These are phyloP conservation scores for Glyphotaelius pellucidus DNA, from an alignment of 2,888 invertebrate genomes.

Conservation along the genomic window DNA sequence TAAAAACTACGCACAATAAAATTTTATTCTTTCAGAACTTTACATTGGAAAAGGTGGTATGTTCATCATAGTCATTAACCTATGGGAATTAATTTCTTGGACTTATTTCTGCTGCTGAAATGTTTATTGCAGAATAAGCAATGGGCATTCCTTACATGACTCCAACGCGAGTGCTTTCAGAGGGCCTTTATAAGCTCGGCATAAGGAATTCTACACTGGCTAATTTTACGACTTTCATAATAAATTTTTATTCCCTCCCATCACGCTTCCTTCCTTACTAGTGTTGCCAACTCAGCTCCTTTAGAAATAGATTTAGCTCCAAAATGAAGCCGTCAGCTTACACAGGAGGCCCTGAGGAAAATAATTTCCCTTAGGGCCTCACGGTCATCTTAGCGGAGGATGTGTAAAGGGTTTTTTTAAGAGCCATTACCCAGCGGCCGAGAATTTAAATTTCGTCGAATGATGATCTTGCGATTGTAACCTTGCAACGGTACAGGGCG, in stretches of 20 bases:
- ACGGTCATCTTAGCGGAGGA: too few relatives aligned
- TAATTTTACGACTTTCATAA: constrained; percentile 55
- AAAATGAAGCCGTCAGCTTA: too few relatives aligned
- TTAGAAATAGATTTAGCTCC: too few relatives aligned
- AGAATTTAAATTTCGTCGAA: too few relatives aligned
- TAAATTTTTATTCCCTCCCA: constrained; percentile 30
- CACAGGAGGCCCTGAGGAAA: too few relatives aligned
- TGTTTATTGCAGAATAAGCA: constrained; percentile 31
- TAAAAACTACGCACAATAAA: background rate
- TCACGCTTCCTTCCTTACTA: constrained; percentile 28
- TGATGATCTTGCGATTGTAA: too few relatives aligned
- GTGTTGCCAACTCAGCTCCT: too few relatives aligned
- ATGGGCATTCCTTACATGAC: background rate
- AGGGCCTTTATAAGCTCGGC: background rate
- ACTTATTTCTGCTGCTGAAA: constrained; percentile 32
- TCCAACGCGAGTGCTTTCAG: background rate
- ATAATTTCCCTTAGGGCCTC: too few relatives aligned
- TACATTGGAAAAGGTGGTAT: background rate
- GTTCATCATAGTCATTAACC: background rate
- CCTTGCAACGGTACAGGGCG: too few relatives aligned
- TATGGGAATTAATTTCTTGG: background rate
- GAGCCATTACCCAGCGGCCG: too few relatives aligned
- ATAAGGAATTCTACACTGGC: constrained; percentile 52
- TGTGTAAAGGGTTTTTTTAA: too few relatives aligned
- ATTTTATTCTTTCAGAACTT: background rate